Percentiles rank a stretch among this genome's conserved stretches.
These are phyloP conservation scores for Sebastolobus alascanus DNA, from an alignment of 2,797 vertebrate genomes.

Conservation along the genomic window DNA sequence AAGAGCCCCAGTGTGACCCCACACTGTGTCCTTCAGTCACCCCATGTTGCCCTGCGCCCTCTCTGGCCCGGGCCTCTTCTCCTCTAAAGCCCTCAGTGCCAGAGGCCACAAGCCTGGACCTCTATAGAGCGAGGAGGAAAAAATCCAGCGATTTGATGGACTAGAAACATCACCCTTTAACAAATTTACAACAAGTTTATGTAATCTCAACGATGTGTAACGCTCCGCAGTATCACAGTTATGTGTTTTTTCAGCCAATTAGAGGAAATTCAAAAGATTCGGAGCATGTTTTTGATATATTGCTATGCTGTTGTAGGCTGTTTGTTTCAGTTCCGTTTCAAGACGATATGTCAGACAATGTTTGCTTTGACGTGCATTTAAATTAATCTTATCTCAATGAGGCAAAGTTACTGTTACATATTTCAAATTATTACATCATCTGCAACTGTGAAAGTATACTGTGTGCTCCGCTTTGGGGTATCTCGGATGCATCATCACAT, in stretches of 20 bases:
- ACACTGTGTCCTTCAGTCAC: constrained; percentile 77
- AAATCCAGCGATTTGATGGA: constrained; percentile 59
- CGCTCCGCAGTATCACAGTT: constrained; percentile 36
- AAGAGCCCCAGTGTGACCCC: constrained; percentile 82
- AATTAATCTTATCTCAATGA: constrained; percentile 36
- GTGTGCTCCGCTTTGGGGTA: constrained; percentile 23
- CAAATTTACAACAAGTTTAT: constrained; percentile 63
- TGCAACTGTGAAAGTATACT: constrained; percentile 10
- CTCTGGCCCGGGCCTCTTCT: constrained; percentile 71
- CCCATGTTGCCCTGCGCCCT: constrained; percentile 74
- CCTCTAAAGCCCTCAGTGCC: constrained; percentile 58
- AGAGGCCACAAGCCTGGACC: constrained; percentile 56
- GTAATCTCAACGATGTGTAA: constrained; percentile 60
- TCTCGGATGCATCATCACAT: constrained; percentile 47
- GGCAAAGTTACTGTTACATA: constrained; percentile 42
- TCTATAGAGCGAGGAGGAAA: constrained; percentile 31
- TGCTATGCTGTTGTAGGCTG: constrained; percentile 22
- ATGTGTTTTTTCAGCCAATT: constrained; percentile 39
- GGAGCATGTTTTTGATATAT: constrained; percentile 47
- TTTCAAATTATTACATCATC: constrained; percentile 60
- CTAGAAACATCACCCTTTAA: constrained; percentile 52
- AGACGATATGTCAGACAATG: constrained; percentile 29
- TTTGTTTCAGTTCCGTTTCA: constrained; percentile 30
- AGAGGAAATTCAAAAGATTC: constrained; percentile 45
- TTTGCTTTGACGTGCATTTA: constrained; percentile 43